Evolutionary conservation across 35 echinoderm and acorn worm species (phyloP), one percentile per base, ranked within the genome.

Genomic region (Chiridota heheva): DNA sequence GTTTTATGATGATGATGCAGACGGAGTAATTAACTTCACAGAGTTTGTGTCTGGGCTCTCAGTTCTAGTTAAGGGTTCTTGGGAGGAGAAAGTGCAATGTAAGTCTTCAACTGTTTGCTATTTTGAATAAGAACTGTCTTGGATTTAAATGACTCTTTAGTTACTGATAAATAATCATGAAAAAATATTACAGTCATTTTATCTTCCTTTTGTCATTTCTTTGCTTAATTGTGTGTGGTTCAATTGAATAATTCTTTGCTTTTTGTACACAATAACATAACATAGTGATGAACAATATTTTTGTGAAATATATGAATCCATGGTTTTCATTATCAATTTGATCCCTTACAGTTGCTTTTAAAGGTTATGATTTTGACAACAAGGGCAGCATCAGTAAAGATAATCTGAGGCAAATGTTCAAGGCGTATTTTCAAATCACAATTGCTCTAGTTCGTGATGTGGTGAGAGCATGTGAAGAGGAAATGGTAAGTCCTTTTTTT

Each of bases 401-500:
- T 36, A 97, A 97, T 55, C 62, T 97, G 44, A 65, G 94, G 18
- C 78, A 91, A 67, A 97, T 97, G 88, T 97, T 97, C 65, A 97
- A 91, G 56, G 88, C 94, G 2, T 97, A 97, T 73, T 97, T 97
- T 63, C 86, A 91, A 40, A 74, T 97, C 30, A 91, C 94, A 40
- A 97, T 97, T 33, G 94, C 91, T 41, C 69, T 97, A 46, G 94
- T 97, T 24, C 60, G 87, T 76, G 94, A 97, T 91, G 94, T 97
- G 4, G 94, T 97, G 48, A 88, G 90, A 42, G 94, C 94, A 18
- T 97, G 94, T n/a, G 94, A 97, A 58, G 94, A 97, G 60, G 94
- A 97, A 73, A 97, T 97, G 94, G 94, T 91, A 86, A 82, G 87
- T 41, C n/a, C n/a, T n/a, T n/a, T n/a, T n/a, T n/a, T n/a, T n/a